A percentile compares a stretch with the other conserved stretches of the same genome.
Conservation (phyloP, 2,797 vertebrate genomes). For the Gobio occitaniae region DNA sequence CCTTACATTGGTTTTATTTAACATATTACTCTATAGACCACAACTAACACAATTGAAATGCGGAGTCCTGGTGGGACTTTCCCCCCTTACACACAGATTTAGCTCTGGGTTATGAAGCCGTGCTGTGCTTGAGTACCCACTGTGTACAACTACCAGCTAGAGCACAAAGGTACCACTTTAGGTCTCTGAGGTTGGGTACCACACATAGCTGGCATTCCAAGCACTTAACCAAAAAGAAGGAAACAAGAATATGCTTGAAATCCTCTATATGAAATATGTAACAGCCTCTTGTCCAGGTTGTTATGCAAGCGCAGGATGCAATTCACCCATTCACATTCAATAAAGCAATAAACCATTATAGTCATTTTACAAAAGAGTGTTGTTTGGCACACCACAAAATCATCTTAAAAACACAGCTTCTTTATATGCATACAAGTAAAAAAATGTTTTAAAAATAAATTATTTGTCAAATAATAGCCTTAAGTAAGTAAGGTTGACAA, state of each 20-base stretch:
- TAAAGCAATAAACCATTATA: not conserved
- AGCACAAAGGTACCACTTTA: slow-evolving; percentile 55
- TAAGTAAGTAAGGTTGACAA: not conserved
- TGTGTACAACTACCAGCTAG: slow-evolving; percentile 39
- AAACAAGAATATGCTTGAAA: slow-evolving; percentile 22
- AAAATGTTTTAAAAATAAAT: too few relatives aligned
- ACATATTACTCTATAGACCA: slow-evolving; percentile 47
- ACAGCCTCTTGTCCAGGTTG: not conserved
- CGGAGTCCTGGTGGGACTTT: slow-evolving; percentile 30
- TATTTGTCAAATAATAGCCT: not conserved
- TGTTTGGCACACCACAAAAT: not conserved
- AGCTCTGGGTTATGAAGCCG: slow-evolving; percentile 50
- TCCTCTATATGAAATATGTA: not conserved
- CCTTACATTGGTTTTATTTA: slow-evolving; percentile 51
- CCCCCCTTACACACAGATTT: slow-evolving; percentile 51
- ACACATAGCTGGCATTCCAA: slow-evolving; percentile 61
- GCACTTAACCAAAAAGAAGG: slow-evolving; percentile 27
- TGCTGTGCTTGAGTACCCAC: slow-evolving; percentile 44
- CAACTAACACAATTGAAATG: slow-evolving; percentile 32
- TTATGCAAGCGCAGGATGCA: not conserved
- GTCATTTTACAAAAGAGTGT: not conserved
- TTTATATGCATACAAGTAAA: not conserved
- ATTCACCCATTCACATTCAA: not conserved
- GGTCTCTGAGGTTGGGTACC: slow-evolving; percentile 54
- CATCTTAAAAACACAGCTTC: not conserved